Evolutionary conservation across 1,140 invertebrate genomes (phyloP).

Genomic region (Eubasilissa regina): DNA sequence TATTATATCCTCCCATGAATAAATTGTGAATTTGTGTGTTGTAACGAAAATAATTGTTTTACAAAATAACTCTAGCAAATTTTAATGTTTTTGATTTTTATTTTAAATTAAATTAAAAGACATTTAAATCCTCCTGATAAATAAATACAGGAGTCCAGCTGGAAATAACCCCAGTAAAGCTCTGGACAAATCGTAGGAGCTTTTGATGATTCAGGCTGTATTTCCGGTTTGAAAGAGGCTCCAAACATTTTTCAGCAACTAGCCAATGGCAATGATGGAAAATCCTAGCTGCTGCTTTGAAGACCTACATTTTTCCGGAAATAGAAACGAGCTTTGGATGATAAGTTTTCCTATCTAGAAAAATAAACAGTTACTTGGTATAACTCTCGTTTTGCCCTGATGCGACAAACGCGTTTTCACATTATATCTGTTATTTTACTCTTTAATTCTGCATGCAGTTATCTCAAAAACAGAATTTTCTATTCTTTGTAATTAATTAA

Average conservation of each 20-base stretch:
- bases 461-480: too few relatives aligned
- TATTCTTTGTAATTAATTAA: too few relatives aligned
- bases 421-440: not conserved
- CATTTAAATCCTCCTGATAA: too few relatives aligned
- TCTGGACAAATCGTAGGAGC: not conserved
- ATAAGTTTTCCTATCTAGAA: conserved; percentile 33
- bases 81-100: too few relatives aligned
- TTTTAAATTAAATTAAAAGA: too few relatives aligned
- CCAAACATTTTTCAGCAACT: conserved; percentile 35
- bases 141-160: too few relatives aligned
- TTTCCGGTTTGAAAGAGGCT: conserved; percentile 37
- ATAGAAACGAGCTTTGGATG: conserved; percentile 37
- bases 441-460: not conserved
- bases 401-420: not conserved
- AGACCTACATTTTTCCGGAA: conserved; percentile 31
- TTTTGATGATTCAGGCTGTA: conserved; percentile 28
- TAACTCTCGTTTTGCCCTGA: not conserved
- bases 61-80: too few relatives aligned
- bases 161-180: not conserved
- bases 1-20: too few relatives aligned
- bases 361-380: conserved; percentile 29
- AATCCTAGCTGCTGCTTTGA: conserved; percentile 34
- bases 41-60: too few relatives aligned
- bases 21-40: too few relatives aligned
- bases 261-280: conserved; percentile 36